Base-by-base conservation (phyloP, 1,140 invertebrate species). In the Proales similis region DNA sequence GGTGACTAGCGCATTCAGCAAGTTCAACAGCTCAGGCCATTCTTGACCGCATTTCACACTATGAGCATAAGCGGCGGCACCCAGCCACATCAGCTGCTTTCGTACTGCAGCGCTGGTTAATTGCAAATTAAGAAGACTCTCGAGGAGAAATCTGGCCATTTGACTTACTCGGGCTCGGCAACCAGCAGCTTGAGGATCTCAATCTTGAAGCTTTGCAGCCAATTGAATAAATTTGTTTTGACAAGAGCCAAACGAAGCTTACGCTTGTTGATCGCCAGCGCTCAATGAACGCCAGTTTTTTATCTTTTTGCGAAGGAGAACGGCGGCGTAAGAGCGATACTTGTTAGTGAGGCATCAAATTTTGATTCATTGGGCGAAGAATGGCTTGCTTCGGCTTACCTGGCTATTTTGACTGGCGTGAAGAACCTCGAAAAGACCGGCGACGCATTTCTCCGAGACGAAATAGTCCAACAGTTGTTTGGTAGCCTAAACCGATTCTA, bases 401-500 rank as follows among this genome's bases (percentile, higher is more conserved):
- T 57, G 51, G 6, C n/a, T 3, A 27, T 57, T 30, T 42, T 57
- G 51, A 17, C 51, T 57, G 4, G 29, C 45, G 26, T 42, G 39
- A 6, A 57, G 19, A 5, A 57, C 51, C 29, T 57, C 51, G n/a
- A 57, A 57, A n/a, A 57, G 24, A 11, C 51, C 51, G 17, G 45
- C 20, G 20, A 57, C 51, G 45, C 51, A 57, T 27, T 57, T 57
- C 20, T 57, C 51, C 11, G 51, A 57, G 3, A 57, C 51, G 45
- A 57, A 57, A 42, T 57, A 57, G 9, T 57, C 51, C 7, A 57
- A 26, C 4, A 57, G 32, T 57, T 57, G 51, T 39, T 57, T 57
- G 3, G 51, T 57, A 3, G 51, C 51, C 51, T 57, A 26, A 29
- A 42, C 12, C 24, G 20, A n/a, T 30, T 24, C 9, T 4, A 42